A percentile compares a stretch with the other conserved stretches of the same genome.
Evolutionary conservation across 2,888 invertebrate species (phyloP).

Genomic region (Trilocha varians): DNA sequence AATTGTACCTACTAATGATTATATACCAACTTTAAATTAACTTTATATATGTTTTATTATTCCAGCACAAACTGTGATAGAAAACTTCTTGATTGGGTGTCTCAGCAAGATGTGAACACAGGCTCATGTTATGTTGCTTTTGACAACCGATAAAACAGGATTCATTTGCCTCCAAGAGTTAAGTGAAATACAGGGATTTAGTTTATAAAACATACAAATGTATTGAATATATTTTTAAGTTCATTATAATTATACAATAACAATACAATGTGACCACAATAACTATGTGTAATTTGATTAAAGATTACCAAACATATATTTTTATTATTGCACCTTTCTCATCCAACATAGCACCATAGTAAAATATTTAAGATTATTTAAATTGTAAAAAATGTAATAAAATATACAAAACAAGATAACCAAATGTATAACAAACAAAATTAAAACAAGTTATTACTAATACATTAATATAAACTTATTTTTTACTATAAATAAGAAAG

Average conservation of each 20-base stretch:
- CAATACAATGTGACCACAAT: conserved; percentile 48
- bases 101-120: conserved; percentile 62
- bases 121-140: conserved; percentile 52
- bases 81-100: conserved; percentile 79
- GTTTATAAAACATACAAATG: conserved; percentile 65
- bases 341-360: too few relatives aligned
- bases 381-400: too few relatives aligned
- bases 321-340: conserved; percentile 1
- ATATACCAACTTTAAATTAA: too few relatives aligned
- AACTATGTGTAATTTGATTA: conserved; percentile 49
- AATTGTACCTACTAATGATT: too few relatives aligned
- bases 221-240: conserved; percentile 66
- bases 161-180: conserved; percentile 63
- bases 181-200: conserved; percentile 71
- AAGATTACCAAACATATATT: conserved; percentile 41
- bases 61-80: conserved; percentile 84
- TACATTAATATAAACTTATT: too few relatives aligned
- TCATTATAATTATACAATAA: conserved; percentile 48
- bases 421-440: too few relatives aligned
- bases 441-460: too few relatives aligned
- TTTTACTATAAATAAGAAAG: background rate
- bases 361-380: too few relatives aligned
- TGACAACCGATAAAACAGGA: conserved; percentile 51
- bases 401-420: too few relatives aligned
- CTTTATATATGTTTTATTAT: conserved; percentile 26